Conservation (phyloP, 2,113 vertebrate species). For the Callospermophilus lateralis region DNA sequence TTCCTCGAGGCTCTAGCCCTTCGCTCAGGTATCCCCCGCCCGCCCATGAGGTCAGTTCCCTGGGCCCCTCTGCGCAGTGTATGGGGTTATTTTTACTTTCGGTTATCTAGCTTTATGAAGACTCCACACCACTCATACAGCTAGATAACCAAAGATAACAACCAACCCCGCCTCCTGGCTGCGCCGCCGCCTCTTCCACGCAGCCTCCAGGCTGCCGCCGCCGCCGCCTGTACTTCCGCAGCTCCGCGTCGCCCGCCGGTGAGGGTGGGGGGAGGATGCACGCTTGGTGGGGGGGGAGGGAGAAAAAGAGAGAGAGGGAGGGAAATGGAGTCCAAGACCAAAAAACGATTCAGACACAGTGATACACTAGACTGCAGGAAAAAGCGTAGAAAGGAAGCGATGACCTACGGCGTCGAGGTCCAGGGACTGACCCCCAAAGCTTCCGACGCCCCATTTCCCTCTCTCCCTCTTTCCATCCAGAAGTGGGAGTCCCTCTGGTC, state of each 20-base stretch:
- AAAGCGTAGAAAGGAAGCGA: background rate
- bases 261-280: background rate
- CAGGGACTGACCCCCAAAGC: background rate
- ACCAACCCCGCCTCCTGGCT: constrained; percentile 91
- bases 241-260: constrained; percentile 12
- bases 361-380: background rate
- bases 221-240: background rate
- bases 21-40: background rate
- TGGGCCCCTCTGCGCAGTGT: constrained; percentile 93
- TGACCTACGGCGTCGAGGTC: background rate
- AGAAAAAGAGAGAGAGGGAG: no score
- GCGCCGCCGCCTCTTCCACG: constrained; percentile 85
- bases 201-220: constrained; percentile 71
- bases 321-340: background rate
- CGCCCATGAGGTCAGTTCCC: constrained; percentile 68
- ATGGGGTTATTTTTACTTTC: constrained; percentile 99
- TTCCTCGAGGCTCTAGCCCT: background rate
- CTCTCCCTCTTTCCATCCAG: background rate
- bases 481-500: background rate
- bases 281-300: background rate
- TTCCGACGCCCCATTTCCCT: background rate
- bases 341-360: background rate
- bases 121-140: constrained; percentile 95
- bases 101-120: constrained; percentile 99
- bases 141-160: constrained; percentile 95